Conservation (phyloP, 92 coral and sea anemone genomes). For the Parazoanthus swiftii region DNA sequence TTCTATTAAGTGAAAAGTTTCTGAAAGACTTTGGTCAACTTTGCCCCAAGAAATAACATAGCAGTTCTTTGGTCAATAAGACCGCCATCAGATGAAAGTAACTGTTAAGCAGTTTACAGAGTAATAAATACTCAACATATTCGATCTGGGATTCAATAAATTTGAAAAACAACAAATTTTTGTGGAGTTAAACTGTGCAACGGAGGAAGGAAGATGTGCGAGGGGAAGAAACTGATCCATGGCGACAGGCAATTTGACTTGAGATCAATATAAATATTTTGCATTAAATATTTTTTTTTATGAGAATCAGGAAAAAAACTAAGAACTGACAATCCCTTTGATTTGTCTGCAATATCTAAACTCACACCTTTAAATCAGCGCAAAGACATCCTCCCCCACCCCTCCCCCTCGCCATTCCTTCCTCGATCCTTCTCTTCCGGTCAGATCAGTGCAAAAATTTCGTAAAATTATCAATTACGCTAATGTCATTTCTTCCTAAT, state of each 20-base stretch:
- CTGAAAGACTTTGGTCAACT: too few relatives aligned
- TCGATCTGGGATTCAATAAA: too few relatives aligned
- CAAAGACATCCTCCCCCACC: too few relatives aligned
- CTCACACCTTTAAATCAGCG: background rate
- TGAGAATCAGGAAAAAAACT: too few relatives aligned
- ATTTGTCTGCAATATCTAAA: background rate
- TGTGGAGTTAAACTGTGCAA: background rate
- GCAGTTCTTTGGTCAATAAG: too few relatives aligned
- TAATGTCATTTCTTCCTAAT: slow-evolving; percentile 11
- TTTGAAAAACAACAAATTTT: too few relatives aligned
- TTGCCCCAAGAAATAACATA: too few relatives aligned
- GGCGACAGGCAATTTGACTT: background rate
- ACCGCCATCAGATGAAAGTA: too few relatives aligned
- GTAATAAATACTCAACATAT: too few relatives aligned
- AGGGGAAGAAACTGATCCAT: background rate
- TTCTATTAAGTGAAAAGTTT: too few relatives aligned
- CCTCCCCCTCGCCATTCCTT: background rate
- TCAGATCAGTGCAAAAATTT: background rate
- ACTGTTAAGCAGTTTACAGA: too few relatives aligned
- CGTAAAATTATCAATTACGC: background rate
- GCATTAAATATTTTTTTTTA: background rate
- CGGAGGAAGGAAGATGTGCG: background rate
- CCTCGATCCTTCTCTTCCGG: background rate
- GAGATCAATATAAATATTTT: background rate
- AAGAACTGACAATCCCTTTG: background rate